Evolutionary conservation across 2,113 vertebrate species (phyloP), one percentile per base, ranked within the genome.

Genomic region (Rhagologus leucostigma): DNA sequence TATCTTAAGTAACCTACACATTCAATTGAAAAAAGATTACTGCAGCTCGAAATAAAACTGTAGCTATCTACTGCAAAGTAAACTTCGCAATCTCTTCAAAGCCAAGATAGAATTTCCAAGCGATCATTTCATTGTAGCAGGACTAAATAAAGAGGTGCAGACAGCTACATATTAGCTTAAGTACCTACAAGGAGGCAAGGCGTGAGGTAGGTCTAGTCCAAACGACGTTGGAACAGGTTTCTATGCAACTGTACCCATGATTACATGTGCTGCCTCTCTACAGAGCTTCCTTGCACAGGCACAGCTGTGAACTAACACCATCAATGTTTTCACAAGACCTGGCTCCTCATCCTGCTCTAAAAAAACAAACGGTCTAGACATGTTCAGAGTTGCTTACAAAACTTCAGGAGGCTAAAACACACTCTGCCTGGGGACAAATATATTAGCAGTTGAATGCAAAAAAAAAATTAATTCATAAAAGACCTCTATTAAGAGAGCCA

Each of bases 81-180:
- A 79, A 80, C 22, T 46, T 23, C 8, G 26, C n/a, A 47, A 52
- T 30, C 39, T 35, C 47, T 50, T 49, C 53, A 59, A 69, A 59
- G 24, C 16, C 60, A 37, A 63, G 30, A 35, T 4, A 13, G 35
- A 59, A 49, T 76, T 84, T 82, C 67, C 41, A 42, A 39, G 24
- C 21, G 39, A 14, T 17, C n/a, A 44, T 33, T 74, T 80, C 47
- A 50, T 7, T 84, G 76, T 53, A 68, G 68, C 64, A 78, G 42
- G 33, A 86, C 60, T 52, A 74, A 80, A 77, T 41, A 39, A 85
- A 57, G 30, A 74, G 55, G 75, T 53, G 87, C 52, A 85, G 92
- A 93, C 90, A 91, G 92, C 69, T 87, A 68, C 62, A 16, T 35
- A 71, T 64, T 75, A 91, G 47, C 39, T 69, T 76, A 87, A 94